Evolutionary conservation across 1,140 invertebrate genomes (phyloP), one percentile per base, ranked within the genome.

Genomic region (Drosophila simulans): DNA sequence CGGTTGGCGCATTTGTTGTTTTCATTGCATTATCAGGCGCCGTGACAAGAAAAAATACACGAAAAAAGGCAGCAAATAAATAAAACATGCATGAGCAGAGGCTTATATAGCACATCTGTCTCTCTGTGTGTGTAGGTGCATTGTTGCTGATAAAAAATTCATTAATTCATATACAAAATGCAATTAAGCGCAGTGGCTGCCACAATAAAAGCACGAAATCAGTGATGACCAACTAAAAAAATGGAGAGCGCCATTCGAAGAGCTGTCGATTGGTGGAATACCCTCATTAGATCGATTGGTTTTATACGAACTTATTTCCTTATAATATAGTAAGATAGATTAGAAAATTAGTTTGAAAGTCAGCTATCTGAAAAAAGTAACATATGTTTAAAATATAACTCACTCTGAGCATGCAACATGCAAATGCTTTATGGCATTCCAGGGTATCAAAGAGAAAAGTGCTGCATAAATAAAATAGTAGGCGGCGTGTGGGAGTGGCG

Each of bases 111-210:
- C 82, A 80, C 79, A 83, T 85, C 63, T 86, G 77, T 72, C 65
- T 63, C 27, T 62, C 39, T 60, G 60, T 57, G 55, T 55, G 66
- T 76, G 80, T 58, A 77, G 53, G 40, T 72, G 65, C 51, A 66
- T 70, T 71, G 68, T 70, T 46, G 56, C 85, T 80, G 84, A 89
- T 89, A 89, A 89, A 89, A 89, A 90, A 89, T 89, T 80, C 85
- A 89, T 89, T 89, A 89, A 89, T 89, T 89, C 84, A 90, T 90
- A 90, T 89, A 63, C 85, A 89, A 90, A 89, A 89, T 89, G 84
- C 84, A 89, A 89, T 89, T 89, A 89, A 89, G 85, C 85, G 80
- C 84, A 89, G 84, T 80, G 84, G 72, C 72, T 79, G 75, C 82
- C 78, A 83, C 79, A 81, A 78, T 66, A 85, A 73, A 65, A 80